These are phyloP conservation scores for Trimorus sp. DNA, from an alignment of 2,888 invertebrate genomes.

Conservation along the genomic window DNA sequence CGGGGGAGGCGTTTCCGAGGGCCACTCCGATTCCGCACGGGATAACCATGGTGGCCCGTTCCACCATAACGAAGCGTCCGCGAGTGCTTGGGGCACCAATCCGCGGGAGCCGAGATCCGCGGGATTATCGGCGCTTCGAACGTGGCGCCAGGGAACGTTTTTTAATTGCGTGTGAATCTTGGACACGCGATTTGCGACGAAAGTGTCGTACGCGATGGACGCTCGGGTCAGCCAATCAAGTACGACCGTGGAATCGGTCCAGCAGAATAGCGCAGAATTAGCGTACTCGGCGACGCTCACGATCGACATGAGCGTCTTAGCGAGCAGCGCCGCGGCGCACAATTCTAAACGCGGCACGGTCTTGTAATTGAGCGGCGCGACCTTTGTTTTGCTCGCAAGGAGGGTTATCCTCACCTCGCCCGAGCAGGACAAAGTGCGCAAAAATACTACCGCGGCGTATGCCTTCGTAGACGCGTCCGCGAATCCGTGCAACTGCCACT, in stretches of 20 bases:
- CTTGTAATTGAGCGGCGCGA: neutral
- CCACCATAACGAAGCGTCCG: too few species aligned
- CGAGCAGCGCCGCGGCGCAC: neutral
- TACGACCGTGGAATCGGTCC: neutral
- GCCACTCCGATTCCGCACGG: too few species aligned
- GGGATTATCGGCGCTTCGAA: too few species aligned
- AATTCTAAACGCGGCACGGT: neutral
- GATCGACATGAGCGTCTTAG: neutral
- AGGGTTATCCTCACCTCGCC: neutral
- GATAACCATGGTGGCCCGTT: too few species aligned
- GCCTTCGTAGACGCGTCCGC: neutral
- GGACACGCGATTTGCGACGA: too few species aligned
- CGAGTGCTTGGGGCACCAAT: too few species aligned
- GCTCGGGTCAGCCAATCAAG: neutral
- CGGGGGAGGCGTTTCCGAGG: too few species aligned
- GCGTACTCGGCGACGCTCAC: neutral
- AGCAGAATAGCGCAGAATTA: neutral
- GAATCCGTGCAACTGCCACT: neutral
- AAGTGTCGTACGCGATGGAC: neutral
- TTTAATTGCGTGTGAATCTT: too few species aligned
- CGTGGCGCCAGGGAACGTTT: too few species aligned
- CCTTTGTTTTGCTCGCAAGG: neutral
- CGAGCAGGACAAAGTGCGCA: neutral
- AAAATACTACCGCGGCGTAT: neutral
- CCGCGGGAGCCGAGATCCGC: too few species aligned